phyloP scores from a whole-genome alignment of 2,113 vertebrate genomes.

The Microtus oregoni region DNA sequence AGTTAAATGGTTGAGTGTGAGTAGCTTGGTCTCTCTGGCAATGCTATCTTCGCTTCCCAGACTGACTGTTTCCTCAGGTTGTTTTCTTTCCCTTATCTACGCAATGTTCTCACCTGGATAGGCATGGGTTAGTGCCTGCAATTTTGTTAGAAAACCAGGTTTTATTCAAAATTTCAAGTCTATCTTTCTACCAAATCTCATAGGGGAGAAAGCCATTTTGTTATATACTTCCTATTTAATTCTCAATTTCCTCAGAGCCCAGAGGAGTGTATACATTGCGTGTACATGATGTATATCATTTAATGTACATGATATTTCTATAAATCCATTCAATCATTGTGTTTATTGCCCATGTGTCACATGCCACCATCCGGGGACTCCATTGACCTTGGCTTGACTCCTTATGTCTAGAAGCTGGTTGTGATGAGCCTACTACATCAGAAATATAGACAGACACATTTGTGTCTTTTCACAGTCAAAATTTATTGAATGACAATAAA shows the following conservation, averaged over 20 bases:
- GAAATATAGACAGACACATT: neutral
- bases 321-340: neutral
- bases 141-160: neutral
- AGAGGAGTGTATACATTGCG: neutral
- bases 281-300: neutral
- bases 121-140: neutral
- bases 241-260: neutral
- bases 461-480: neutral
- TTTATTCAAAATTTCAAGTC: neutral
- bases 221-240: slow-evolving; percentile 4
- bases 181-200: neutral
- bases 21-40: neutral
- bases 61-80: neutral
- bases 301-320: neutral
- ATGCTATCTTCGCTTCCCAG: neutral
- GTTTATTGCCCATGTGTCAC: neutral
- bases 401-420: neutral
- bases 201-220: neutral
- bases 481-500: neutral
- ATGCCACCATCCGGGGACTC: neutral
- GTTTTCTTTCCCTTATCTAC: neutral
- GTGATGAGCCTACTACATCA: neutral
- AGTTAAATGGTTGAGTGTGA: neutral
- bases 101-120: neutral
- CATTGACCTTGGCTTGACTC: neutral